These are phyloP conservation scores for Geotrypetes seraphini DNA, from an alignment of 2,797 vertebrate genomes.

Conservation along the genomic window DNA sequence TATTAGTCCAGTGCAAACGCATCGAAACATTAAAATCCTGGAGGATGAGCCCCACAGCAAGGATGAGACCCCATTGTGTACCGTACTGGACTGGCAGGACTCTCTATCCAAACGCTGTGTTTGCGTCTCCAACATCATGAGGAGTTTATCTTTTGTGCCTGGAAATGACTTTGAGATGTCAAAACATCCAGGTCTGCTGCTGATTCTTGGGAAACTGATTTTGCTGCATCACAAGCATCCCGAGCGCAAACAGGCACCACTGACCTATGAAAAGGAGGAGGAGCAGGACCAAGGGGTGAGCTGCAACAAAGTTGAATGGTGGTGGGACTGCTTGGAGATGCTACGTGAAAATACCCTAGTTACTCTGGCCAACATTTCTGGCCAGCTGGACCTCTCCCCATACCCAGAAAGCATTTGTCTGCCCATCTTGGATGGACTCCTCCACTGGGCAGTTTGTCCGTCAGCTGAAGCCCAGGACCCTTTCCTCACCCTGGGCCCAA, in stretches of 20 bases:
- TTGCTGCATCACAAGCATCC: conserved; percentile 94
- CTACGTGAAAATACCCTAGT: conserved; percentile 94
- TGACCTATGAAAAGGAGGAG: conserved; percentile 94
- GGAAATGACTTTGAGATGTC: conserved; percentile 98
- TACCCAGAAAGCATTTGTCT: conserved; percentile 96
- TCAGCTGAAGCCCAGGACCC: conserved; percentile 97
- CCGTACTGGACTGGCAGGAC: conserved; percentile 91
- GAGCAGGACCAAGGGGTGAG: conserved; percentile 85
- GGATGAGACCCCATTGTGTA: conserved; percentile 88
- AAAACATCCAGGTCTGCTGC: conserved; percentile 87
- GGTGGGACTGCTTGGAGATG: conserved; percentile 98
- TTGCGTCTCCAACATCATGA: conserved; percentile 94
- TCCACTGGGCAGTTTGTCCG: conserved; percentile 96
- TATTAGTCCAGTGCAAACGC: conserved; percentile 52
- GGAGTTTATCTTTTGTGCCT: conserved; percentile 94
- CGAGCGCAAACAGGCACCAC: conserved; percentile 88
- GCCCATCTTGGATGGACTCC: conserved; percentile 92
- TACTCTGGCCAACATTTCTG: conserved; percentile 94
- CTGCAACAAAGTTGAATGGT: conserved; percentile 95
- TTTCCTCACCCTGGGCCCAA: conserved; percentile 86
- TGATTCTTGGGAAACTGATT: conserved; percentile 86
- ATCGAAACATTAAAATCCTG: conserved; percentile 71
- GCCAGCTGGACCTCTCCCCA: conserved; percentile 90
- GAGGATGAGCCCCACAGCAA: conserved; percentile 97
- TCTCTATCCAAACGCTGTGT: conserved; percentile 87